Conservation (phyloP, 1,140 invertebrate species). For the Micrasema longulum region DNA sequence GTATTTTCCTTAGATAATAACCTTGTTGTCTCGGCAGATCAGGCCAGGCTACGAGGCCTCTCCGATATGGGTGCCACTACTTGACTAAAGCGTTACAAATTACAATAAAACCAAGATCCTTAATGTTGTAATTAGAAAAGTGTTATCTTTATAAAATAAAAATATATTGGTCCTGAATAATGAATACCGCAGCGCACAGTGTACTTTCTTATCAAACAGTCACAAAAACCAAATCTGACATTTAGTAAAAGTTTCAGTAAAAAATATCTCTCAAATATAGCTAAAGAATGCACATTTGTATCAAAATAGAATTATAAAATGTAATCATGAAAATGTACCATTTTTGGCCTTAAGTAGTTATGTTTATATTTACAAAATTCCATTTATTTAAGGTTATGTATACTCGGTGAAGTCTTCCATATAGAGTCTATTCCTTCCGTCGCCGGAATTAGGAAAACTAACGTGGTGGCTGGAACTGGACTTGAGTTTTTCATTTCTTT, state of each 20-base stretch:
- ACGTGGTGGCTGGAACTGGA: slow-evolving; percentile 56
- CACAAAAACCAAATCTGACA: slow-evolving; percentile 1
- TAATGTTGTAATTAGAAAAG: too few relatives aligned
- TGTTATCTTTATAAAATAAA: slow-evolving; percentile 21
- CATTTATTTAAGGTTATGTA: slow-evolving; percentile 64
- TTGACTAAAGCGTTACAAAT: too few relatives aligned
- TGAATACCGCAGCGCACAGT: too few relatives aligned
- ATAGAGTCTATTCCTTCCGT: slow-evolving; percentile 63
- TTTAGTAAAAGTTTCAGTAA: slow-evolving; percentile 30
- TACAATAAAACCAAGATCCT: too few relatives aligned
- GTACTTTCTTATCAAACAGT: background rate
- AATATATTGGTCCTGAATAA: slow-evolving; percentile 17
- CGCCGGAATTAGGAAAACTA: slow-evolving; percentile 56
- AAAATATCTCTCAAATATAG: slow-evolving; percentile 31
- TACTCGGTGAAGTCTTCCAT: slow-evolving; percentile 81
- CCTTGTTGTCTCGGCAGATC: too few relatives aligned
- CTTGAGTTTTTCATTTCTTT: slow-evolving; percentile 57
- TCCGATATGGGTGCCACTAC: too few relatives aligned
- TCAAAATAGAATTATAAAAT: slow-evolving; percentile 39
- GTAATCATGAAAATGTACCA: slow-evolving; percentile 22
- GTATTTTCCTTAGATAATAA: too few relatives aligned
- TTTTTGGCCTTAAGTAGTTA: slow-evolving; percentile 7
- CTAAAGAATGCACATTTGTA: slow-evolving; percentile 28
- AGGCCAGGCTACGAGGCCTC: too few relatives aligned
- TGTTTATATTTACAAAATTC: too few relatives aligned